Base-by-base conservation (phyloP, 2,113 vertebrate species). In the Callorhinus ursinus region DNA sequence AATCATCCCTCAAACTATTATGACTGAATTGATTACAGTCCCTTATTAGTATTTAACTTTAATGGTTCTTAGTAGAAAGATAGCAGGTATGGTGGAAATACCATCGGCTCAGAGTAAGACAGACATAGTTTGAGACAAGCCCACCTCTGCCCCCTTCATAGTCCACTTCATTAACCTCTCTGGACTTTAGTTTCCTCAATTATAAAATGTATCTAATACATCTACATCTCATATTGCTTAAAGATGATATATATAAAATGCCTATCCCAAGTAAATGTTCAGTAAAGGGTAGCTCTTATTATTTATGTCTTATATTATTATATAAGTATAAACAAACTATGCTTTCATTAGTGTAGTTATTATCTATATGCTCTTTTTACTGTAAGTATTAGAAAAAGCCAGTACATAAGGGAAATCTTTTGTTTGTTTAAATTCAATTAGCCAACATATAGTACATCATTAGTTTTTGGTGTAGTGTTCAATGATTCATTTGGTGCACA, bases 21-120 rank as follows among this genome's bases (percentile, higher is more conserved):
- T 67, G 39, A 81, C 65, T 83, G 21, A 88, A 79, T 72, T 82
- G 31, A 76, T 88, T 88, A n/a, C 5, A 65, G 7, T 95, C 46
- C 85, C 5, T 80, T 74, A 77, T 80, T 76, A 80, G 55, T 89
- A 85, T n/a, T 96, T 92, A 93, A 42, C n/a, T 83, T 24, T 91
- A 24, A 63, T 16, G 55, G 12, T 86, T 85, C 59, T 80, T 93
- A 55, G 51, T 39, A 33, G 26, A 81, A 84, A 53, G 55, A 18
- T 12, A 57, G 3, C n/a, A 74, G 63, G 19, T 76, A 81, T 18
- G 84, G n/a, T 85, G 24, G 36, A 95, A 96, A 79, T 76, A 76
- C 14, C n/a, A 3, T 21, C 82, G 31, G 4, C 83, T 93, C 36
- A 42, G 82, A 87, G 33, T 61, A 55, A 80, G 80, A 76, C 39